Evolutionary conservation across 2,797 vertebrate genomes (phyloP).

Genomic region (Sebastes melanostomus): DNA sequence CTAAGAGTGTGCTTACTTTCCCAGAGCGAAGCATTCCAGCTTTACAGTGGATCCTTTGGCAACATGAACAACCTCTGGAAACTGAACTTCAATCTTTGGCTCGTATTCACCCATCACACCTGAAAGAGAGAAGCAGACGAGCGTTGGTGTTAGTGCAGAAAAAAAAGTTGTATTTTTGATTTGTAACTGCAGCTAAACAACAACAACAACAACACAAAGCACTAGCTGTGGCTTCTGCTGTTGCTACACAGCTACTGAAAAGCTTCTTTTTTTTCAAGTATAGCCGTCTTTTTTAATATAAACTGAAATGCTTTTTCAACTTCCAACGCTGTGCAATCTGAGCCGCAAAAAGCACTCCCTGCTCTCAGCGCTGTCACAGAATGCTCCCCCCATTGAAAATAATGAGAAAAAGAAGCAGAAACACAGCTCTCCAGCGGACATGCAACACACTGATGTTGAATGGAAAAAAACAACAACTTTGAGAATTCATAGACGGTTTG

Average conservation of each 20-base stretch:
- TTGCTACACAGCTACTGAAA: constrained; percentile 24
- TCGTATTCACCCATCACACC: constrained; percentile 99
- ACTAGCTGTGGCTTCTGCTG: constrained; percentile 5
- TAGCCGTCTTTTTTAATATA: constrained; percentile 8
- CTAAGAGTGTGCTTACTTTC: constrained; percentile 89
- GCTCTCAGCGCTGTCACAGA: constrained; percentile 38
- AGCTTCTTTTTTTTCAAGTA: constrained; percentile 2
- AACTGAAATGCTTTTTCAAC: constrained; percentile 37
- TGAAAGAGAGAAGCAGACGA: constrained; percentile 72
- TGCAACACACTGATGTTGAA: constrained; percentile 29
- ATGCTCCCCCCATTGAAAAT: constrained; percentile 22
- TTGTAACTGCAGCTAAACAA: constrained; percentile 21
- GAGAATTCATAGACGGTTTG: constrained; percentile 49
- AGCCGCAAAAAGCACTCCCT: constrained; percentile 15
- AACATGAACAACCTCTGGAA: constrained; percentile 92
- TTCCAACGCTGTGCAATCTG: constrained; percentile 11
- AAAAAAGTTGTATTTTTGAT: not conserved
- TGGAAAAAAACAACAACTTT: constrained; percentile 5
- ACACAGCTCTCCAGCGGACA: constrained; percentile 42
- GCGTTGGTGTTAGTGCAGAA: not conserved
- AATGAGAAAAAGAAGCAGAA: constrained; percentile 31
- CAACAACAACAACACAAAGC: not conserved
- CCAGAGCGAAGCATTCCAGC: constrained; percentile 96
- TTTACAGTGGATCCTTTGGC: constrained; percentile 93
- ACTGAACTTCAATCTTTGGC: constrained; percentile 99